These are phyloP conservation scores for Riparia riparia DNA, from an alignment of 2,113 vertebrate species.

Conservation along the genomic window DNA sequence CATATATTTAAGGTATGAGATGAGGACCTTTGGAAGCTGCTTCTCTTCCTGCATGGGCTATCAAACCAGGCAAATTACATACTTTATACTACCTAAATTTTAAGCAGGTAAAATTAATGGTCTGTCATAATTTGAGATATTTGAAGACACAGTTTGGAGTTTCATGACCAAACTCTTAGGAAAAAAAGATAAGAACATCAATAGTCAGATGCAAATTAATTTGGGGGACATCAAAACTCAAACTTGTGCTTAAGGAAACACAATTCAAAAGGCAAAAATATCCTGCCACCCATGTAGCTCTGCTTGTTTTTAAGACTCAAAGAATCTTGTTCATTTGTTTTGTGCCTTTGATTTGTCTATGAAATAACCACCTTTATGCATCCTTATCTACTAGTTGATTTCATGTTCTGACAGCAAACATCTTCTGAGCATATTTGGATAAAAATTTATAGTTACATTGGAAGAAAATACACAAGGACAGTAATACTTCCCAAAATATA, in stretches of 20 bases:
- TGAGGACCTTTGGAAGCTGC: neutral
- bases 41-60: neutral
- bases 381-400: constrained; percentile 42
- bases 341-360: constrained; percentile 52
- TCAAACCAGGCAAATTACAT: neutral
- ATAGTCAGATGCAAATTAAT: neutral
- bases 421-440: constrained; percentile 45
- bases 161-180: neutral
- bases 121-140: neutral
- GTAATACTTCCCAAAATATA: constrained; percentile 48
- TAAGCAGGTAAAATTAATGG: neutral
- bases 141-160: no score
- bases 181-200: neutral
- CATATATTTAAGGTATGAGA: neutral
- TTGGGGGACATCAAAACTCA: constrained; percentile 13
- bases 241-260: neutral
- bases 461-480: constrained; percentile 48
- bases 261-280: constrained; percentile 7
- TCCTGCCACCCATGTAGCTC: constrained; percentile 51
- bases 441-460: constrained; percentile 52
- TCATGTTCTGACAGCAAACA: constrained; percentile 59
- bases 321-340: constrained; percentile 54
- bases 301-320: constrained; percentile 43
- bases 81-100: neutral
- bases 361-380: constrained; percentile 53